A percentile compares a stretch with the other conserved stretches of the same genome.
Evolutionary conservation across 2,113 vertebrate species (phyloP).

Genomic region (Pteronura brasiliensis): DNA sequence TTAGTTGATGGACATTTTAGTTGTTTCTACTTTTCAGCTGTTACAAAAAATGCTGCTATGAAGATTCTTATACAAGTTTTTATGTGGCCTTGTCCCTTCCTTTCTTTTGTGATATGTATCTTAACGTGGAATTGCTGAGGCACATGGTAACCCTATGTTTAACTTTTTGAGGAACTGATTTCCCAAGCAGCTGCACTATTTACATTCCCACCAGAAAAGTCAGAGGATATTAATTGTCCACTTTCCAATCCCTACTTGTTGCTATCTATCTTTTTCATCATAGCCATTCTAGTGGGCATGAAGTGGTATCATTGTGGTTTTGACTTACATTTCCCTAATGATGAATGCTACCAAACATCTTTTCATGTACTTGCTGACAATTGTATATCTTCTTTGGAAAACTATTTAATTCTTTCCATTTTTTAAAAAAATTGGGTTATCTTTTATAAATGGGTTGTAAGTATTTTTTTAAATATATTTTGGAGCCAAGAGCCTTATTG

Average conservation of each 20-base stretch:
- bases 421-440: background rate
- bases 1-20: background rate
- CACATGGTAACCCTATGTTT: background rate
- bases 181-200: background rate
- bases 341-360: background rate
- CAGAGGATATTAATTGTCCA: background rate
- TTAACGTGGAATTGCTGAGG: background rate
- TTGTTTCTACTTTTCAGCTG: background rate
- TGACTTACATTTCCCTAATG: background rate
- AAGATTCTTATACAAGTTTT: background rate
- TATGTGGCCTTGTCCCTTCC: background rate
- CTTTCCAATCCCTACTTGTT: background rate
- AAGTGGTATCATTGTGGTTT: background rate
- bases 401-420: background rate
- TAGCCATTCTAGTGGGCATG: background rate
- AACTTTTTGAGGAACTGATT: background rate
- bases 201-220: background rate
- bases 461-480: background rate
- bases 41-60: background rate
- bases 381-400: background rate
- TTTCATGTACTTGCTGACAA: background rate
- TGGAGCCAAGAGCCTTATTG: background rate
- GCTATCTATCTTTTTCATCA: background rate
- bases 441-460: background rate
- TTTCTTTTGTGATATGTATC: background rate